Percentiles rank a stretch among this genome's conserved stretches.
Evolutionary conservation across 2,113 vertebrate species (phyloP).

Genomic region (Ptilorrhoa leucosticta): DNA sequence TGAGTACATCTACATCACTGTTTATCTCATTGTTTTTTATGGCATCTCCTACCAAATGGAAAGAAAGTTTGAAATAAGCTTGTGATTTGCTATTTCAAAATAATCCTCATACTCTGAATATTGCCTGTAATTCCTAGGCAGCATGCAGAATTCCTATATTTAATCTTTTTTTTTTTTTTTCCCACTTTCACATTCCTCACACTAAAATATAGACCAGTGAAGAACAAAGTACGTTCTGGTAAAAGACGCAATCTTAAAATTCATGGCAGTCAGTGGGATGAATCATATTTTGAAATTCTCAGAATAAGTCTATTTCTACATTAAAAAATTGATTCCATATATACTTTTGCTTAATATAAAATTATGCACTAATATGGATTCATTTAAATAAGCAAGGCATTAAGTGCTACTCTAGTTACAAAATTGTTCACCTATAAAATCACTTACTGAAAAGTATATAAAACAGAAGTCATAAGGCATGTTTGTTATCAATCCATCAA

Average conservation of each 20-base stretch:
- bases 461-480: neutral
- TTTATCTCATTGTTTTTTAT: neutral
- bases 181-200: neutral
- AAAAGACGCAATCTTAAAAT: neutral
- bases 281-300: neutral
- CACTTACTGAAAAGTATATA: neutral
- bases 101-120: neutral
- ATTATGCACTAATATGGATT: neutral
- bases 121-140: neutral
- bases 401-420: neutral
- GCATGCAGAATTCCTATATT: neutral
- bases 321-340: neutral
- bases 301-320: neutral
- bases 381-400: neutral
- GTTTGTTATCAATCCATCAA: conserved; percentile 7
- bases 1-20: neutral
- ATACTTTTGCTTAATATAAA: neutral
- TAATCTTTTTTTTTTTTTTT: neutral
- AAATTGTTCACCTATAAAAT: neutral
- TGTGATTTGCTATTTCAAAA: neutral
- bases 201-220: neutral
- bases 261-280: neutral
- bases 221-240: neutral
- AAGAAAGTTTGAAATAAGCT: neutral
- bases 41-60: neutral